These are phyloP conservation scores for Steinernema khuongi DNA, from an alignment of 1,140 invertebrate species.

Conservation along the genomic window DNA sequence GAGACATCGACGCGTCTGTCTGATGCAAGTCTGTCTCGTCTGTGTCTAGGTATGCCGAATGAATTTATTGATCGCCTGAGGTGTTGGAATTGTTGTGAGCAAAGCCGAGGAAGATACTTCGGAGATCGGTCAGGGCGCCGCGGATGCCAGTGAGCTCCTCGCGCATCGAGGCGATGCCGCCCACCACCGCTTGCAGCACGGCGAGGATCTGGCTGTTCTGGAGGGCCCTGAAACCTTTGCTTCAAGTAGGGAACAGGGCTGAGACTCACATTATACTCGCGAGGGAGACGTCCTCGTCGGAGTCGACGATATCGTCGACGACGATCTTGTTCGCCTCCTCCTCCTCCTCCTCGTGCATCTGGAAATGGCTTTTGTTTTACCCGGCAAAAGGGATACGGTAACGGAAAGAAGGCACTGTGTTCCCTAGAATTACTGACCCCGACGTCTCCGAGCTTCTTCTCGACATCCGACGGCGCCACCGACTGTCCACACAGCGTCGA, in stretches of 20 bases:
- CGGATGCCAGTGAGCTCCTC: background rate
- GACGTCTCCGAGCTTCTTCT: background rate
- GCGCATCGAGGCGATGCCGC: background rate
- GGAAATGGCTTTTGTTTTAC: background rate
- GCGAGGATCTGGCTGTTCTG: background rate
- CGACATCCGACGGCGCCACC: background rate
- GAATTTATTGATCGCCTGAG: background rate
- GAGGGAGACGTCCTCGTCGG: background rate
- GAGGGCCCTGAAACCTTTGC: background rate
- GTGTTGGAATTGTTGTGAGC: background rate
- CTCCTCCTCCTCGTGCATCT: background rate
- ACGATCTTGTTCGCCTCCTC: background rate
- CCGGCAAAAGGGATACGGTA: no score
- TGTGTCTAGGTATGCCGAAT: background rate
- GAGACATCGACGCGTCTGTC: no score
- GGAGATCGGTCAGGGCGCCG: background rate
- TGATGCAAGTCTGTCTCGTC: background rate
- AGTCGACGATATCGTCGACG: background rate
- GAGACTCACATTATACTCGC: background rate
- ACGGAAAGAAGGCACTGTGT: no score
- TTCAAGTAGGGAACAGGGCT: background rate
- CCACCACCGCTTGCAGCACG: background rate
- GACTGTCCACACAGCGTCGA: background rate
- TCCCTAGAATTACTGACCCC: background rate
- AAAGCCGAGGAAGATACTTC: background rate